Conservation (phyloP, 2,113 vertebrate species). For the Menidia beryllina region DNA sequence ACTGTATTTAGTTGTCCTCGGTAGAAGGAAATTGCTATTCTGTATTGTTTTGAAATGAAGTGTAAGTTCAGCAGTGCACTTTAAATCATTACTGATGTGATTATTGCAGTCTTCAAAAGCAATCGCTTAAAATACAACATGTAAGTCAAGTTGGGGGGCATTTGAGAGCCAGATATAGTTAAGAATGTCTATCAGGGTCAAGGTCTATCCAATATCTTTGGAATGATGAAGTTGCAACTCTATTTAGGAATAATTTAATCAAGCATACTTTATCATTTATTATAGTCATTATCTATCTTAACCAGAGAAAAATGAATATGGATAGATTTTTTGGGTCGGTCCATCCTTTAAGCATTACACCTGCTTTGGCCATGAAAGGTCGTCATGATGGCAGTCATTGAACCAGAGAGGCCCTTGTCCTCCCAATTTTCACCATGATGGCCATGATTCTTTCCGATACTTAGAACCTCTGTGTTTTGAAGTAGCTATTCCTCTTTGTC, state of each 20-base stretch:
- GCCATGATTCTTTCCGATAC: constrained; percentile 83
- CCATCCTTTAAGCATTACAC: constrained; percentile 14
- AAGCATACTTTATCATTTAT: constrained; percentile 53
- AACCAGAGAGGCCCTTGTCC: constrained; percentile 66
- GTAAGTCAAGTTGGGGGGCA: constrained; percentile 30
- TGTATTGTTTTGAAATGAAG: constrained; percentile 45
- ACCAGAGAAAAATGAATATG: constrained; percentile 22
- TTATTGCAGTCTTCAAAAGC: constrained; percentile 24
- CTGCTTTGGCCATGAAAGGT: constrained; percentile 82
- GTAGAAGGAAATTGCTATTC: constrained; percentile 1
- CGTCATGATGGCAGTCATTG: constrained; percentile 78
- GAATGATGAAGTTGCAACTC: constrained; percentile 52
- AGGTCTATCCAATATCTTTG: constrained; percentile 61
- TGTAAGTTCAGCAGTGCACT: constrained; percentile 26
- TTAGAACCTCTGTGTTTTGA: constrained; percentile 77
- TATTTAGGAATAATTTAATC: constrained; percentile 63
- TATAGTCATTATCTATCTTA: constrained; percentile 40
- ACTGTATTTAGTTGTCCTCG: constrained; percentile 11
- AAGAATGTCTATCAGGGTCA: constrained; percentile 39
- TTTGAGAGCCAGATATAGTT: constrained; percentile 11
- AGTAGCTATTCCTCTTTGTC: constrained; percentile 85
- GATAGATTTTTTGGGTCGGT: constrained; percentile 50
- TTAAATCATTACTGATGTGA: constrained; percentile 59
- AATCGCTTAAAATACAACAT: constrained; percentile 21
- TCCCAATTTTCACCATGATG: constrained; percentile 84